These are phyloP conservation scores for Cranoglanis bouderius DNA, from an alignment of 2,113 vertebrate genomes.

Conservation along the genomic window DNA sequence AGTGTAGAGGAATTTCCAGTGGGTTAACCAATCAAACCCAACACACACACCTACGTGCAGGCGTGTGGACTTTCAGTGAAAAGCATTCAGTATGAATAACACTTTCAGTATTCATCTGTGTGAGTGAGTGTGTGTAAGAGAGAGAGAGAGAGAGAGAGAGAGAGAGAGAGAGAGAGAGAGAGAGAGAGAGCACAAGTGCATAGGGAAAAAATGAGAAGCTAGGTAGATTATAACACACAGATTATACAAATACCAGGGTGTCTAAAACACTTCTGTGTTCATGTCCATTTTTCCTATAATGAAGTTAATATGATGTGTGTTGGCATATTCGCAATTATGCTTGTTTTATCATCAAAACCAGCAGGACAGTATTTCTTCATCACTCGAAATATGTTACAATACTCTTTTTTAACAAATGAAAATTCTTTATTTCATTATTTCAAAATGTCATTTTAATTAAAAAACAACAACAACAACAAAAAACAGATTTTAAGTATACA, in stretches of 20 bases:
- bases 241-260: background rate
- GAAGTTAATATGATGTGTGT: background rate
- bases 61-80: constrained; percentile 34
- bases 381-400: background rate
- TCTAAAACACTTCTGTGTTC: background rate
- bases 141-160: background rate
- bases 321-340: background rate
- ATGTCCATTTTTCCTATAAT: background rate
- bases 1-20: constrained; percentile 28
- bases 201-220: background rate
- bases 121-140: background rate
- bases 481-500: background rate
- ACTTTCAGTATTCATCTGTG: constrained; percentile 27
- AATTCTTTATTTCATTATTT: background rate
- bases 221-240: background rate
- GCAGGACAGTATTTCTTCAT: background rate
- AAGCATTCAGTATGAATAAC: constrained; percentile 34
- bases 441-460: background rate
- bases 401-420: background rate
- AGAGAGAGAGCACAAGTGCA: background rate
- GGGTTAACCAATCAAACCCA: constrained; percentile 33
- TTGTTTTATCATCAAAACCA: background rate
- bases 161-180: background rate
- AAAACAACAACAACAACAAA: background rate
- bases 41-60: constrained; percentile 19